These are phyloP conservation scores for Hetaerina titia DNA, from an alignment of 2,888 invertebrate species.

Conservation along the genomic window DNA sequence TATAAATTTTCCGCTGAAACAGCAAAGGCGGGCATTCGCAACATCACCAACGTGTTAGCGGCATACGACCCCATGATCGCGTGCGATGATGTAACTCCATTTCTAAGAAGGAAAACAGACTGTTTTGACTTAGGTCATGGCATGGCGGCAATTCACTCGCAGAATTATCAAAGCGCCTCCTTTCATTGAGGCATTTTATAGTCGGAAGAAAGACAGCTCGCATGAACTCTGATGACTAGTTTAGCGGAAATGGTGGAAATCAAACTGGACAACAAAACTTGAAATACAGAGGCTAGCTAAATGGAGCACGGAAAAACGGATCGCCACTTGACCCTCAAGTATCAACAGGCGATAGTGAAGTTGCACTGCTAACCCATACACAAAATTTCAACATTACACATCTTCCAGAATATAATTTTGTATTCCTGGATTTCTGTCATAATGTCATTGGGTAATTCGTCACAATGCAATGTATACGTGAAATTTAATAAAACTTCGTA, in stretches of 20 bases:
- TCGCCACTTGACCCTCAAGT: too few relatives aligned
- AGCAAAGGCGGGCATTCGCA: neutral
- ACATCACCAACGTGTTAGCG: neutral
- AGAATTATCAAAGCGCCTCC: neutral
- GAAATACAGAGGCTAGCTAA: too few relatives aligned
- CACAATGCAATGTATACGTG: too few relatives aligned
- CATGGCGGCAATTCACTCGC: neutral
- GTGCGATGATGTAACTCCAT: neutral
- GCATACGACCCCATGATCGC: neutral
- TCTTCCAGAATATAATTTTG: too few relatives aligned
- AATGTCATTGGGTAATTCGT: too few relatives aligned
- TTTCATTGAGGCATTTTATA: neutral
- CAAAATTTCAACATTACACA: too few relatives aligned
- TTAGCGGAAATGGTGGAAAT: neutral
- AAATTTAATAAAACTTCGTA: too few relatives aligned
- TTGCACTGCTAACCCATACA: too few relatives aligned
- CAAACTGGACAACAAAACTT: too few relatives aligned
- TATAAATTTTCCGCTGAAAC: neutral
- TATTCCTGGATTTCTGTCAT: too few relatives aligned
- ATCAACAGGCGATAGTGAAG: too few relatives aligned
- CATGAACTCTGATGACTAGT: neutral
- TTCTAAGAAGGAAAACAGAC: neutral
- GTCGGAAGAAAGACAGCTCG: neutral
- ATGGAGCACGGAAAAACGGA: too few relatives aligned
- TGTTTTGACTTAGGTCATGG: constrained; percentile 1